Base-by-base conservation (phyloP, 35 echinoderm and acorn worm species). In the Apostichopus parvimensis region DNA sequence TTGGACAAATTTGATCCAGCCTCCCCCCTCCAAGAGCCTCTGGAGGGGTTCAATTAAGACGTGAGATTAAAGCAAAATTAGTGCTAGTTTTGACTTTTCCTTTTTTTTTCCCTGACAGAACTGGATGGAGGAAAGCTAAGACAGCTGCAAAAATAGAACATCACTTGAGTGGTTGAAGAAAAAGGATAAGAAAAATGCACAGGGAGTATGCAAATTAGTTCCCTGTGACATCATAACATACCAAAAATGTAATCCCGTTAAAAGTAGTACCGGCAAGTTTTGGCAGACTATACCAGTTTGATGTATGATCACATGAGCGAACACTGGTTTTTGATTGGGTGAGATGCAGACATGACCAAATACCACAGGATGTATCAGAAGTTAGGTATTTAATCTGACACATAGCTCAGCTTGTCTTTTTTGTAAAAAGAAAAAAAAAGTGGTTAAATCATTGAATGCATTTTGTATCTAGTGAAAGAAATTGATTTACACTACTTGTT, bases 51-150 rank as follows among this genome's bases (percentile, higher is more conserved):
- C 81, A 84, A 84, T 84, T 84, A 84, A 84, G 81, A 84, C 17
- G 81, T 23, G 81, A 84, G 81, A 84, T 84, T 84, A 84, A 84
- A 58, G 54, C 81, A 84, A 84, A 84, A 84, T 84, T 84, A 84
- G 54, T 84, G 15, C 54, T 84, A 54, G 57, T 84, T 54, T 45
- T 57, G 81, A 59, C 34, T 45, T 45, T 45, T 45, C 34, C 81
- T 84, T 84, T 84, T 84, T 79, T 79, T 84, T 84, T 84, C 17
- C 18, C 71, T 84, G 81, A 75, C 71, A 75, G n/a, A 14, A 75
- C 7, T 7, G 20, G 71, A 75, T 56, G 56, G 57, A 84, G 81
- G 20, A 21, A 23, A 58, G 81, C 81, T 58, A 56, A 18, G 55
- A 59, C 81, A 84, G 81, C 81, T 84, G 81, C 57, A 84, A 84